Base-by-base conservation (phyloP, 2,888 invertebrate genomes). In the Strigamia transsilvanica region DNA sequence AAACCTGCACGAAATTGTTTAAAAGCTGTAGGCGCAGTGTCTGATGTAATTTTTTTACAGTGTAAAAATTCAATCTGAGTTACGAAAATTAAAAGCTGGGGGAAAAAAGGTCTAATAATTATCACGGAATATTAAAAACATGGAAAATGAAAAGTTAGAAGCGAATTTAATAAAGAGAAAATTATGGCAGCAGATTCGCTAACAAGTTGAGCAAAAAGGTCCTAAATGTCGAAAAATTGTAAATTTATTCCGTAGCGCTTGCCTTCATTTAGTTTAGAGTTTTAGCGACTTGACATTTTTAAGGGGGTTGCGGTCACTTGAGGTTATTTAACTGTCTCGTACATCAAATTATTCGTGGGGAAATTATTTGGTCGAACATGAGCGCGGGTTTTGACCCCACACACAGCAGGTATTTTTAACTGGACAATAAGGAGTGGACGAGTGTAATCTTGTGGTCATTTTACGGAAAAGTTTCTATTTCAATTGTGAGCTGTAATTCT, bases 251-350 rank as follows among this genome's bases (percentile, higher is more conserved):
- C 32, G 73, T 73, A n/a, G 2, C 27, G 73, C 32, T 32, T 15
- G 32, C 23, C 32, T 73, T 73, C 73, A 73, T 73, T 73, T 73
- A 32, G 73, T 18, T 6, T 21, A 9, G 73, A 12, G 32, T 27
- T 73, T 73, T 13, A 73, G 32, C 73, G n/a, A 23, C 61, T 4
- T 73, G 73, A 32, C 73, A 73, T 32, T 73, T 73, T 73, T 73
- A 73, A 32, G 32, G 32, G 13, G 27, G 13, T 32, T 73, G 56
- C 21, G 56, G 56, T 73, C 73, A 73, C 73, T 73, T 73, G 73
- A 32, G 73, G n/a, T 73, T 73, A 73, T 73, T 73, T 73, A 73
- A 32, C 73, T 73, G 73, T 73, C 73, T 27, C 73, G 32, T 73
- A 27, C 73, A n/a, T 73, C 73, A 73, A 73, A 27, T 27, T 73